phyloP scores from a whole-genome alignment of 2,888 invertebrate genomes.

The Troides aeacus region DNA sequence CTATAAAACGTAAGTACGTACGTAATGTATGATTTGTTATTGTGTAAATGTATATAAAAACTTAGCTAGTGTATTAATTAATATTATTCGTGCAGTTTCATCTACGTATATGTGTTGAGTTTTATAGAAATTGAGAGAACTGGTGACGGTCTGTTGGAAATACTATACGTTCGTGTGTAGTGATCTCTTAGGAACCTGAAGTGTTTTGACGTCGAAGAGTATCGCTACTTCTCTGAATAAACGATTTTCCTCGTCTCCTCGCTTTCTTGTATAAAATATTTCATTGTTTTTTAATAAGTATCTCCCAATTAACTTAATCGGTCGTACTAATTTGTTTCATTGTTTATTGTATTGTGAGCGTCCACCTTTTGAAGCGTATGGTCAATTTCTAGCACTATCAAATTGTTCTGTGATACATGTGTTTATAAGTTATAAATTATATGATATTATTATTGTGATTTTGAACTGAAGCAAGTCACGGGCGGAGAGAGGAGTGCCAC shows the following conservation, averaged over 20 bases:
- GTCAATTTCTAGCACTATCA: constrained; percentile 79
- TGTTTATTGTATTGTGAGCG: constrained; percentile 43
- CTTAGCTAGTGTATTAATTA: constrained; percentile 36
- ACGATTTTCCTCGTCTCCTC: too few relatives aligned
- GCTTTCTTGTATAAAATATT: too few relatives aligned
- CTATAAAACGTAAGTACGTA: constrained; percentile 28
- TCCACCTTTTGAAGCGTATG: constrained; percentile 65
- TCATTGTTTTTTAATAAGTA: constrained; percentile 11
- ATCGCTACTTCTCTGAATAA: too few relatives aligned
- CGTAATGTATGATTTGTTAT: constrained; percentile 24
- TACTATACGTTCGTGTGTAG: too few relatives aligned
- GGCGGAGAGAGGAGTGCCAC: constrained; percentile 12
- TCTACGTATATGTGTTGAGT: constrained; percentile 23
- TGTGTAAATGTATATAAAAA: constrained; percentile 37
- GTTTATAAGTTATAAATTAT: constrained; percentile 66
- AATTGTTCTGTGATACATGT: constrained; percentile 78
- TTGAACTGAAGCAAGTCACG: constrained; percentile 29
- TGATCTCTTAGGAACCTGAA: too few relatives aligned
- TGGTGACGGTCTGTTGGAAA: neutral
- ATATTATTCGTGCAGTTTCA: constrained; percentile 29
- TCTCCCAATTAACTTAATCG: constrained; percentile 28
- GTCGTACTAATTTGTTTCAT: constrained; percentile 26
- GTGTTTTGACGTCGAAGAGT: too few relatives aligned
- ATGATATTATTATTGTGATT: constrained; percentile 37
- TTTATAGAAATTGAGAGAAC: constrained; percentile 30